These are phyloP conservation scores for Philaethria dido DNA, from an alignment of 2,888 invertebrate genomes.

Conservation along the genomic window DNA sequence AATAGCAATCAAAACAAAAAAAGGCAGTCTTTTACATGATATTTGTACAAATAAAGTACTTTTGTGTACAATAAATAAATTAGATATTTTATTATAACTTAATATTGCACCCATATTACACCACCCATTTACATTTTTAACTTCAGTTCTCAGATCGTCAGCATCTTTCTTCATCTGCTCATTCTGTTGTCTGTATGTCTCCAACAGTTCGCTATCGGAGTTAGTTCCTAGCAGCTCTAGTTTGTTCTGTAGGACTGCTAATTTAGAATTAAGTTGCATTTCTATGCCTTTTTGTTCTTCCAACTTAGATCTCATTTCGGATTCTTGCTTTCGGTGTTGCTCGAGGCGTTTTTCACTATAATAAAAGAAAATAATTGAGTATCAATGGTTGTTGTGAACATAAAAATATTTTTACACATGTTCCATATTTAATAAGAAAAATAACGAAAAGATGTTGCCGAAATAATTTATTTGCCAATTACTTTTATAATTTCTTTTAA, in stretches of 20 bases:
- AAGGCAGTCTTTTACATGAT: too few relatives aligned
- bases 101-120: too few relatives aligned
- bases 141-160: slow-evolving; percentile 63
- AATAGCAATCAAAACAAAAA: too few relatives aligned
- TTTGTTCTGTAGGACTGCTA: slow-evolving; percentile 71
- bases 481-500: too few relatives aligned
- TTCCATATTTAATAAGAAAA: too few relatives aligned
- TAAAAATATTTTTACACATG: too few relatives aligned
- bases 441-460: too few relatives aligned
- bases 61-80: too few relatives aligned
- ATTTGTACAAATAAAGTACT: too few relatives aligned
- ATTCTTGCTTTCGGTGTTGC: slow-evolving; percentile 70
- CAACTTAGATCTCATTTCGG: slow-evolving; percentile 64
- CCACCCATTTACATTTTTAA: slow-evolving; percentile 71
- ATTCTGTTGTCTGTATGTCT: slow-evolving; percentile 65
- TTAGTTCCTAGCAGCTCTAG: slow-evolving; percentile 63
- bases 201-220: slow-evolving; percentile 62
- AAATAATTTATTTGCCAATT: too few relatives aligned
- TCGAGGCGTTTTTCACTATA: slow-evolving; percentile 73
- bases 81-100: too few relatives aligned
- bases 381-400: not conserved
- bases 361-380: slow-evolving; percentile 17
- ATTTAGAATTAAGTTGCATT: slow-evolving; percentile 68
- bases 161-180: slow-evolving; percentile 65
- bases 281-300: slow-evolving; percentile 74